Percentiles rank a stretch among this genome's conserved stretches.
phyloP scores from a whole-genome alignment of 2,888 invertebrate species.

The Calliopum simillimum region DNA sequence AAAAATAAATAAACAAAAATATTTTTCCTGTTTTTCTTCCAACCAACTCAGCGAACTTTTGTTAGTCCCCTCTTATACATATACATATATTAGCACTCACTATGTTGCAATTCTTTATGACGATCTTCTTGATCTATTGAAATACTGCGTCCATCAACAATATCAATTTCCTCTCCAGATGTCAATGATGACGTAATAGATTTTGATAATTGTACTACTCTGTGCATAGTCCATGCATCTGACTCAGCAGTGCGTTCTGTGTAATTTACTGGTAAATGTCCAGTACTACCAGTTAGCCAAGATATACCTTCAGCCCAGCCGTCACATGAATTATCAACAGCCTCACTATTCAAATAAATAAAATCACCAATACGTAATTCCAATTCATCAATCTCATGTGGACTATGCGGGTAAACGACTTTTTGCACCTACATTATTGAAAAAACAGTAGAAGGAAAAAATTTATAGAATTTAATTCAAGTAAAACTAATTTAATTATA shows the following conservation, averaged over 20 bases:
- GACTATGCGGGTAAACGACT: constrained; percentile 82
- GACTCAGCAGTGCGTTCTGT: constrained; percentile 88
- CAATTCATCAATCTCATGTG: constrained; percentile 84
- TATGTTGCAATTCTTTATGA: constrained; percentile 56
- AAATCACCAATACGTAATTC: constrained; percentile 88
- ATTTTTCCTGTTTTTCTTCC: too few species aligned
- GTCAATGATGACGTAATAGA: constrained; percentile 64
- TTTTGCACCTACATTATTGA: constrained; percentile 73
- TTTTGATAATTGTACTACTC: constrained; percentile 72
- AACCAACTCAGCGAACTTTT: too few species aligned
- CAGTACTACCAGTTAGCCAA: constrained; percentile 73
- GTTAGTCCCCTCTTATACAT: too few species aligned
- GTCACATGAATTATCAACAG: constrained; percentile 79
- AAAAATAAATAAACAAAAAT: too few species aligned
- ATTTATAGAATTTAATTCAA: constrained; percentile 18
- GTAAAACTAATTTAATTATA: background rate
- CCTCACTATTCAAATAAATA: constrained; percentile 83
- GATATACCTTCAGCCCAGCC: constrained; percentile 86
- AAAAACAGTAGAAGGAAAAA: constrained; percentile 9
- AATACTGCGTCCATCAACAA: constrained; percentile 63
- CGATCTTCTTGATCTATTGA: constrained; percentile 61
- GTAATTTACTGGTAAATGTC: constrained; percentile 84
- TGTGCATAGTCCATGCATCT: constrained; percentile 91
- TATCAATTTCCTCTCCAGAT: constrained; percentile 63
- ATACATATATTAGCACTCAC: too few species aligned